phyloP scores from a whole-genome alignment of 2,113 vertebrate species.

The Syngnathus floridae region DNA sequence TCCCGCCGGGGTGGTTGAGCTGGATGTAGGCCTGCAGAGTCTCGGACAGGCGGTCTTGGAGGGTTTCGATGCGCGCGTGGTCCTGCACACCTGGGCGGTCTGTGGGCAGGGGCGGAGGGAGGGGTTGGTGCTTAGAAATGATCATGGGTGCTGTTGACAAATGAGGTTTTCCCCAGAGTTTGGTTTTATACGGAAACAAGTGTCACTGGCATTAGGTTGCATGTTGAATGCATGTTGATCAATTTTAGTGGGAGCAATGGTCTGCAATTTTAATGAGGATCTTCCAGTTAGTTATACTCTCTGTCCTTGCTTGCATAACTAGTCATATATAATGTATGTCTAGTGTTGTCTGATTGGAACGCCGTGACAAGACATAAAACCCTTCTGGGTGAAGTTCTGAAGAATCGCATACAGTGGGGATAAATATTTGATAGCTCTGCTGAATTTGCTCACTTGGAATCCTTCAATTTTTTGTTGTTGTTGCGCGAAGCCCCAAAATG shows the following conservation, averaged over 20 bases:
- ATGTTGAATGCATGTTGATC: constrained; percentile 1
- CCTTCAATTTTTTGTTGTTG: background rate
- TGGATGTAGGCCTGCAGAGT: constrained; percentile 90
- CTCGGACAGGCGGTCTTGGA: constrained; percentile 87
- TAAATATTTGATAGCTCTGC: background rate
- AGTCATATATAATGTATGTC: constrained; percentile 29
- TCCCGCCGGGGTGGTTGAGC: constrained; percentile 80
- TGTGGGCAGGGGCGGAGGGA: constrained; percentile 41
- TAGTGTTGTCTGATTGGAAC: background rate
- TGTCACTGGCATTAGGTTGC: too few species aligned
- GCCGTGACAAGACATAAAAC: background rate
- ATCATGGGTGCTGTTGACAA: background rate
- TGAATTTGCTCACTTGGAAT: background rate
- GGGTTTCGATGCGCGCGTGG: constrained; percentile 77
- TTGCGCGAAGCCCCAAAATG: too few species aligned
- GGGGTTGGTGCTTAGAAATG: background rate
- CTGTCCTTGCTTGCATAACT: constrained; percentile 22
- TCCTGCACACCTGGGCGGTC: constrained; percentile 91
- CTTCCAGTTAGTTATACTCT: constrained; percentile 14
- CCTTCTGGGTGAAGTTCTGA: background rate
- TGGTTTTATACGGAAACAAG: background rate
- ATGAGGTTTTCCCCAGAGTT: background rate
- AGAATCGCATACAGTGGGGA: background rate
- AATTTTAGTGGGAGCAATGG: constrained; percentile 21
- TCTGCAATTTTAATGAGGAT: constrained; percentile 18